These are phyloP conservation scores for Myrmecophaga tridactyla DNA, from an alignment of 2,113 vertebrate species.

Conservation along the genomic window DNA sequence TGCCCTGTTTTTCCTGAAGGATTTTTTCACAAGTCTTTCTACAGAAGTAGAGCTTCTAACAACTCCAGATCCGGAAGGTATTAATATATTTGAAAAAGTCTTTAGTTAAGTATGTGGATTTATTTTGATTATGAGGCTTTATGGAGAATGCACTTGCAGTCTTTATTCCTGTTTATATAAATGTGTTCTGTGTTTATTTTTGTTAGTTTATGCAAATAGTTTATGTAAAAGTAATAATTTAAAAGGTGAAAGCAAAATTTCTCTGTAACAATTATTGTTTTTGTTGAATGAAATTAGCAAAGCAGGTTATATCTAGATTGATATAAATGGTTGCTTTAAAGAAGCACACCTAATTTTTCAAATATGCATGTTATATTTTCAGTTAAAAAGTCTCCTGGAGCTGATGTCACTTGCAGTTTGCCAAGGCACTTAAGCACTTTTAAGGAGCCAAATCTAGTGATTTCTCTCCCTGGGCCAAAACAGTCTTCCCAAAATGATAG, in stretches of 20 bases:
- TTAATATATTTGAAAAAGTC: neutral
- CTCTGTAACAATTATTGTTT: neutral
- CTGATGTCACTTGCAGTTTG: slow-evolving; percentile 93
- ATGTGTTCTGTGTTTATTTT: neutral
- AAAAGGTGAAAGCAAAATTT: neutral
- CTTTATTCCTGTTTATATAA: neutral
- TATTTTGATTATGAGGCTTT: neutral
- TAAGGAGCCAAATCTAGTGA: slow-evolving; percentile 91
- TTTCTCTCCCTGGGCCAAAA: slow-evolving; percentile 91
- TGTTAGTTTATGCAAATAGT: neutral
- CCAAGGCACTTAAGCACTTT: slow-evolving; percentile 86
- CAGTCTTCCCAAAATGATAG: slow-evolving; percentile 83
- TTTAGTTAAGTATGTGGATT: neutral
- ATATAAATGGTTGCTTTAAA: neutral
- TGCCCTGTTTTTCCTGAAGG: slow-evolving; percentile 98
- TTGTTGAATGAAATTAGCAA: neutral
- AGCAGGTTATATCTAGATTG: neutral
- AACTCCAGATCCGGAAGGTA: slow-evolving; percentile 96
- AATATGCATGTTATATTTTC: neutral
- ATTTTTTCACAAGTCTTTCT: slow-evolving; percentile 96
- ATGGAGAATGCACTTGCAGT: neutral
- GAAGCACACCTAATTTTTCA: neutral
- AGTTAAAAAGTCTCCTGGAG: slow-evolving; percentile 87
- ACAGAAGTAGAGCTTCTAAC: slow-evolving; percentile 94
- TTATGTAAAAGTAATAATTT: neutral